Conservation (phyloP, 2,113 vertebrate species). For the Saguinus imperator region DNA sequence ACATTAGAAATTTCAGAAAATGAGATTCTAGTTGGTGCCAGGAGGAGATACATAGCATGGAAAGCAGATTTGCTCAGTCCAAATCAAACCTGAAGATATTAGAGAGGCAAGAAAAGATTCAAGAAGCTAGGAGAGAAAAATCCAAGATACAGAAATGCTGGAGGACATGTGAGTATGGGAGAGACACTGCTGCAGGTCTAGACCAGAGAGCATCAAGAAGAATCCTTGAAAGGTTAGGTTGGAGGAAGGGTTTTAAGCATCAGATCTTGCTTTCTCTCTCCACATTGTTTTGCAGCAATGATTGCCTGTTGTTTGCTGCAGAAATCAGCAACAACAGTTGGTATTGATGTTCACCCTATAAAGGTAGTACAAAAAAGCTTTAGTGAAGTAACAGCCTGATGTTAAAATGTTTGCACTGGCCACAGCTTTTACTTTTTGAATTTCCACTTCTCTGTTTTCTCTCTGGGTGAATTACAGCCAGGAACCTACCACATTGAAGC, state of each 20-base stretch:
- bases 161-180: no score
- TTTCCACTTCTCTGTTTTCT: background rate
- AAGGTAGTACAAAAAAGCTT: background rate
- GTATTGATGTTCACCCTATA: background rate
- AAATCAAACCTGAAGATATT: background rate
- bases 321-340: background rate
- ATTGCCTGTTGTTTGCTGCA: background rate
- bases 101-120: background rate
- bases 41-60: background rate
- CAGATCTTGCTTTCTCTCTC: background rate
- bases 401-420: background rate
- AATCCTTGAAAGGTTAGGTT: background rate
- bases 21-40: background rate
- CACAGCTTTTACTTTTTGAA: background rate
- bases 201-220: background rate
- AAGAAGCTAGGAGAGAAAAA: background rate
- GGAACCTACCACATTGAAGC: background rate
- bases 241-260: background rate
- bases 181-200: background rate
- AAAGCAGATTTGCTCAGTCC: background rate
- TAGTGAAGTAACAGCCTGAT: background rate
- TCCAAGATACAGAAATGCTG: no score
- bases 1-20: background rate
- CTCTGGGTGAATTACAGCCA: background rate
- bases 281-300: background rate